phyloP scores from a whole-genome alignment of 2,113 vertebrate genomes.

The Strix uralensis region DNA sequence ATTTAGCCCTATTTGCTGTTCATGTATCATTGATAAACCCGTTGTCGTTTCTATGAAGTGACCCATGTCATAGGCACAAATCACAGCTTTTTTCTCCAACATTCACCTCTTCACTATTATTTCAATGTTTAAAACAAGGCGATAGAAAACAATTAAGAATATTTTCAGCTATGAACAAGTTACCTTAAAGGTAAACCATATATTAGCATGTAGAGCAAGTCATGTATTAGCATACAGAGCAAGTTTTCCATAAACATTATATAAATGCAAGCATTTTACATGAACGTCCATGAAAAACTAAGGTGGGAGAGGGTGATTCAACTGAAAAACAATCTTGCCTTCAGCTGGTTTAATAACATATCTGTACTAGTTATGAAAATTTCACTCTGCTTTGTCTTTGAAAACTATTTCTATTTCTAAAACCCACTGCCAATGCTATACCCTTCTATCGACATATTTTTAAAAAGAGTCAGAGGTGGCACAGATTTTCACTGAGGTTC shows the following conservation, averaged over 20 bases:
- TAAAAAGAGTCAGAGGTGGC: background rate
- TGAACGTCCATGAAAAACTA: background rate
- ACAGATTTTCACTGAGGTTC: background rate
- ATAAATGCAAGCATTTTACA: background rate
- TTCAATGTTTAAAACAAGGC: background rate
- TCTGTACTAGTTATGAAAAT: background rate
- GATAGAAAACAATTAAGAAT: background rate
- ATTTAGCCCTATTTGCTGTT: background rate
- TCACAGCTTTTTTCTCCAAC: background rate
- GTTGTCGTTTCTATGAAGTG: background rate
- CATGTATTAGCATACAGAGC: background rate
- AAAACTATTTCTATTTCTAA: background rate
- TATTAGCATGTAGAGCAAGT: background rate
- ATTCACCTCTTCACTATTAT: background rate
- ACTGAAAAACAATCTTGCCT: background rate
- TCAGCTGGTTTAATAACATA: background rate
- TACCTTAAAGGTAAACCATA: background rate
- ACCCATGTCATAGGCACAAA: background rate
- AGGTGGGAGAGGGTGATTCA: background rate
- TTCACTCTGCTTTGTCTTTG: background rate
- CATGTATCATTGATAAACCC: background rate
- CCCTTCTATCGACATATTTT: background rate
- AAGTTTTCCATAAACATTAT: background rate
- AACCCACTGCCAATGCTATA: background rate
- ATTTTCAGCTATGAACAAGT: background rate